phyloP scores from a whole-genome alignment of 2,113 vertebrate genomes.

The Pelobates fuscus region DNA sequence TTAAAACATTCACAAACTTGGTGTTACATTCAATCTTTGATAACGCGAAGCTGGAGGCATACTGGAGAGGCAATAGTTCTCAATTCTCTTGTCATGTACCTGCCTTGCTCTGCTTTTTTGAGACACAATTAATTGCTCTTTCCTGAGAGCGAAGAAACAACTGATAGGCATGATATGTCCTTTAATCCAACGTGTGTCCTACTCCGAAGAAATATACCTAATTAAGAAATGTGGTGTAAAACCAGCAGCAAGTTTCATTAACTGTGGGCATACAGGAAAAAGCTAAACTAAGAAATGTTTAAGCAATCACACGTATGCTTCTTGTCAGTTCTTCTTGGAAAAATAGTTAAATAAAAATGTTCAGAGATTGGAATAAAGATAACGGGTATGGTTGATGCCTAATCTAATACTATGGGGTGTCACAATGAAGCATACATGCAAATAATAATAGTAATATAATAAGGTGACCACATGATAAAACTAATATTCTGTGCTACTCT shows the following conservation, averaged over 20 bases:
- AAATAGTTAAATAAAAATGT: no score
- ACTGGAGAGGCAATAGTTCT: background rate
- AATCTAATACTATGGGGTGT: no score
- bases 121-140: slow-evolving; percentile 21
- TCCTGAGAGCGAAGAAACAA: background rate
- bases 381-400: no score
- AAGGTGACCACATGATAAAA: no score
- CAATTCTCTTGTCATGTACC: slow-evolving; percentile 3
- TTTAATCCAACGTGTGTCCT: background rate
- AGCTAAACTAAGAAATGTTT: background rate
- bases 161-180: background rate
- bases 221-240: background rate
- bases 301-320: no score
- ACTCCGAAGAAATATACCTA: background rate
- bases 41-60: slow-evolving; percentile 9
- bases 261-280: background rate
- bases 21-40: background rate
- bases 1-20: slow-evolving; percentile 22
- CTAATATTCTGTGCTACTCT: no score
- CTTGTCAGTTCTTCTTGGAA: no score
- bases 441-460: no score
- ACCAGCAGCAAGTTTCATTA: background rate
- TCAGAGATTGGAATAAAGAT: no score
- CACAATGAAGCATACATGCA: no score
- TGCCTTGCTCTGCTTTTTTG: slow-evolving; percentile 5